These are phyloP conservation scores for Bruchidius siliquastri DNA, from an alignment of 2,888 invertebrate species.

Conservation along the genomic window DNA sequence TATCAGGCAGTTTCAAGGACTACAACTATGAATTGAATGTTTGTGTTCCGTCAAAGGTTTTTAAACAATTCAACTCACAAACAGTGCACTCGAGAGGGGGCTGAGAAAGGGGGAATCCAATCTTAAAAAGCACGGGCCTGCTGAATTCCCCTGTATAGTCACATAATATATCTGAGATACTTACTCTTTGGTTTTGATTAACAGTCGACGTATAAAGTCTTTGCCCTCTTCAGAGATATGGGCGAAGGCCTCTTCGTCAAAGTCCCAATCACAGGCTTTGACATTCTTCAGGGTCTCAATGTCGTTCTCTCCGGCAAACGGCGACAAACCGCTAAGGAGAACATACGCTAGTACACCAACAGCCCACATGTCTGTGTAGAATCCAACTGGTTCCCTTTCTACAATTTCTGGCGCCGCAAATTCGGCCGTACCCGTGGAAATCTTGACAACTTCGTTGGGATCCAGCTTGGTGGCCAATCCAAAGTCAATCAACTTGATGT, in stretches of 20 bases:
- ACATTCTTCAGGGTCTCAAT: slow-evolving; percentile 97
- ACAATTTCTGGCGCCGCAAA: slow-evolving; percentile 99
- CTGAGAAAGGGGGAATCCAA: too few species aligned
- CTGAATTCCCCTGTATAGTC: too few species aligned
- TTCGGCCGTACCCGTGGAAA: slow-evolving; percentile 98
- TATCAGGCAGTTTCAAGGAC: too few species aligned
- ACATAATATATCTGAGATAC: slow-evolving; percentile 30
- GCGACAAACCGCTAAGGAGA: slow-evolving; percentile 94
- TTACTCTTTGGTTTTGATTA: slow-evolving; percentile 90
- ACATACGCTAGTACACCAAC: slow-evolving; percentile 98
- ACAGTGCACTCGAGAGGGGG: too few species aligned
- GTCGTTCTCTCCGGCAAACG: slow-evolving; percentile 98
- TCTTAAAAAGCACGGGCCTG: too few species aligned
- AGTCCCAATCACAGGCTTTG: slow-evolving; percentile 98
- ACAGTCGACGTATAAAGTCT: slow-evolving; percentile 92
- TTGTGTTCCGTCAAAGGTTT: too few species aligned
- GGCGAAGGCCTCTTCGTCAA: slow-evolving; percentile 92
- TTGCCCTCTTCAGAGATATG: slow-evolving; percentile 94
- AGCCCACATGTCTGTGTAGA: slow-evolving; percentile 99
- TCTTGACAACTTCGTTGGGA: slow-evolving; percentile 98
- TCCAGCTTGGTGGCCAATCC: slow-evolving; percentile 97
- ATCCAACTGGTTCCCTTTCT: slow-evolving; percentile 96
- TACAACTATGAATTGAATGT: too few species aligned
- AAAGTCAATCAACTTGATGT: slow-evolving; percentile 98
- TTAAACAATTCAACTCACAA: too few species aligned